Evolutionary conservation across 2,797 vertebrate species (phyloP).

Genomic region (Pogonophryne albipinna): DNA sequence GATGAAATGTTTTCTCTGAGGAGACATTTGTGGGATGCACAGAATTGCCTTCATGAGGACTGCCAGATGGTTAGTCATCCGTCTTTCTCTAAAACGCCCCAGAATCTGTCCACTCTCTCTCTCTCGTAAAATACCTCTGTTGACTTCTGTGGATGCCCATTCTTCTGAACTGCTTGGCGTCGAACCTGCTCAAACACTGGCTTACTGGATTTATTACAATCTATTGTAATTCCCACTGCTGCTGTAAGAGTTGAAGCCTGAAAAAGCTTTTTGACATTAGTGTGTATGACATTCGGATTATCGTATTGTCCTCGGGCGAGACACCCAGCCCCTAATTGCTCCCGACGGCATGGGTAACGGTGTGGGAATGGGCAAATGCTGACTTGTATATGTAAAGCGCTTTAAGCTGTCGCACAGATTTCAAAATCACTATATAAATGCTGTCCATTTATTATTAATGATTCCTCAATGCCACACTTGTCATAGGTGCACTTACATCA

Average conservation of each 20-base stretch:
- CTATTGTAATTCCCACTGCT: background rate
- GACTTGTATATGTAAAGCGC: no score
- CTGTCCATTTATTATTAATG: no score
- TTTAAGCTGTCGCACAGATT: no score
- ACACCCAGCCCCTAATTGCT: no score
- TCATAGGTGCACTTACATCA: background rate
- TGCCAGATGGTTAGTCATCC: slow-evolving; percentile 56
- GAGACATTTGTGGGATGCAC: slow-evolving; percentile 45
- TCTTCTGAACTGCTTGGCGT: no score
- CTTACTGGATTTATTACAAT: no score
- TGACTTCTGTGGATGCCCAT: no score
- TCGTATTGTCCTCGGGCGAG: no score
- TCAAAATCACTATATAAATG: no score
- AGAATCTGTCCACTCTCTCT: slow-evolving; percentile 39
- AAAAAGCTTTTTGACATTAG: background rate
- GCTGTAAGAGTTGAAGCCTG: background rate
- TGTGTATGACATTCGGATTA: background rate
- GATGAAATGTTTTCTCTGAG: slow-evolving; percentile 43
- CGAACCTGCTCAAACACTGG: no score
- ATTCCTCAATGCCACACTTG: background rate
- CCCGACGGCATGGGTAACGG: no score
- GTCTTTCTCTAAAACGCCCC: slow-evolving; percentile 44
- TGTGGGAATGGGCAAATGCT: no score
- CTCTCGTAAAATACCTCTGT: background rate
- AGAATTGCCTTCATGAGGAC: slow-evolving; percentile 44